Evolutionary conservation across 2,113 vertebrate species (phyloP).

Genomic region (Balaenoptera acutorostrata): DNA sequence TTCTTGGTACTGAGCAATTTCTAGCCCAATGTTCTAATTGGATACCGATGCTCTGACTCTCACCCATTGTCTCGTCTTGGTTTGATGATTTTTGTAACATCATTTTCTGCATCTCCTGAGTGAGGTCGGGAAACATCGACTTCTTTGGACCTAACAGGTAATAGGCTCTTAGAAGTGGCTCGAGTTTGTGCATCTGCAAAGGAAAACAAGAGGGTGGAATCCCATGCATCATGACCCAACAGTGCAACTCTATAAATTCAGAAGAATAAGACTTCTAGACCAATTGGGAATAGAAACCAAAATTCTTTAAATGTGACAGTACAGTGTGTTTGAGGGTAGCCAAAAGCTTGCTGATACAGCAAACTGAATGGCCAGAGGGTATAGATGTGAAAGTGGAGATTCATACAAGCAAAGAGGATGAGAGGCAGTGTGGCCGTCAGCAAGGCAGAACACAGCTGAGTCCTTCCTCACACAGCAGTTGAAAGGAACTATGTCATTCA

Average conservation of each 20-base stretch:
- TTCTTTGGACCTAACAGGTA: conserved; percentile 60
- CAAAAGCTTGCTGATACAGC: background rate
- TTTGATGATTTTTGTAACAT: conserved; percentile 66
- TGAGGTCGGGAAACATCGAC: conserved; percentile 42
- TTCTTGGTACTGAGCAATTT: background rate
- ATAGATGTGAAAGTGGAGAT: background rate
- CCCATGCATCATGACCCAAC: background rate
- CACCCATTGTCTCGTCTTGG: conserved; percentile 70
- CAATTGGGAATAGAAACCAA: background rate
- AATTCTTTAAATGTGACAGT: background rate
- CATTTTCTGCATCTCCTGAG: conserved; percentile 42
- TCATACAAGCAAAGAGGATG: background rate
- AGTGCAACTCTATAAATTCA: background rate
- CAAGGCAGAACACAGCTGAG: background rate
- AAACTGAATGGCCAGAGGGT: background rate
- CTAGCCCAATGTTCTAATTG: background rate
- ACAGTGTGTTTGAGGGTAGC: background rate
- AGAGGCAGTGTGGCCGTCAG: background rate
- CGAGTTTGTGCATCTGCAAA: conserved; percentile 70
- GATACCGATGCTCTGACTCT: background rate
- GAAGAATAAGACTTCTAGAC: background rate
- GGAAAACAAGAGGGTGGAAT: background rate
- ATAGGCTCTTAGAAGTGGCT: conserved; percentile 70
- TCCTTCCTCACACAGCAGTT: background rate
- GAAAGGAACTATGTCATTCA: background rate